Conservation (phyloP, 2,888 invertebrate genomes). For the Emmelina monodactyla region DNA sequence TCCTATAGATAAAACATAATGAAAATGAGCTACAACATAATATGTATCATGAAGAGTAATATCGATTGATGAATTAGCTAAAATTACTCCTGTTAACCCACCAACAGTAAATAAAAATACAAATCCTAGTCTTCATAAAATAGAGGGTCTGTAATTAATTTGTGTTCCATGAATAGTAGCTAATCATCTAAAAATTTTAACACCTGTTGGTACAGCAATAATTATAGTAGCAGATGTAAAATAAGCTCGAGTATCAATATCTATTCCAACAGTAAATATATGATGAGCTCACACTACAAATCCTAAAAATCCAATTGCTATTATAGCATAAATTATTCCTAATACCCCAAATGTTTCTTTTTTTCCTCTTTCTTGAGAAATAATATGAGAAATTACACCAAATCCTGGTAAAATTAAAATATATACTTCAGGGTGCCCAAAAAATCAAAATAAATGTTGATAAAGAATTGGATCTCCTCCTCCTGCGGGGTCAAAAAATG, state of each 20-base stretch:
- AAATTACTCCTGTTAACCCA: constrained; percentile 72
- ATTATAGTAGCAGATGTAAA: constrained; percentile 87
- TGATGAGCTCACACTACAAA: constrained; percentile 88
- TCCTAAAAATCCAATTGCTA: constrained; percentile 81
- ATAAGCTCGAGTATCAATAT: constrained; percentile 84
- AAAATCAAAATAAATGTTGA: constrained; percentile 88
- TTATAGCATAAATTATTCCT: constrained; percentile 86
- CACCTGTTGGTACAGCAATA: constrained; percentile 86
- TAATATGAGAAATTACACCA: constrained; percentile 82
- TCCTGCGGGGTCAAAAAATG: constrained; percentile 81
- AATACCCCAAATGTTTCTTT: constrained; percentile 75
- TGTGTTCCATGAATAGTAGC: constrained; percentile 73
- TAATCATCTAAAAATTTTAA: constrained; percentile 83
- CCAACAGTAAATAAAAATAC: constrained; percentile 80
- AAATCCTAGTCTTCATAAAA: constrained; percentile 77
- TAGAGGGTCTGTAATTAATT: constrained; percentile 65
- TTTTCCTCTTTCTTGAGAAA: constrained; percentile 77
- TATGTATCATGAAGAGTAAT: constrained; percentile 83
- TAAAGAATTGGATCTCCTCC: constrained; percentile 84
- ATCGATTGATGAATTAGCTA: constrained; percentile 81
- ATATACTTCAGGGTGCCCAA: constrained; percentile 88
- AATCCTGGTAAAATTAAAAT: constrained; percentile 86
- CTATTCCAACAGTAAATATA: constrained; percentile 86
- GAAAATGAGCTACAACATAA: constrained; percentile 85
- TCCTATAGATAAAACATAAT: constrained; percentile 82